Base-by-base conservation (phyloP, 2,888 invertebrate species). In the Hypercompe scribonia region DNA sequence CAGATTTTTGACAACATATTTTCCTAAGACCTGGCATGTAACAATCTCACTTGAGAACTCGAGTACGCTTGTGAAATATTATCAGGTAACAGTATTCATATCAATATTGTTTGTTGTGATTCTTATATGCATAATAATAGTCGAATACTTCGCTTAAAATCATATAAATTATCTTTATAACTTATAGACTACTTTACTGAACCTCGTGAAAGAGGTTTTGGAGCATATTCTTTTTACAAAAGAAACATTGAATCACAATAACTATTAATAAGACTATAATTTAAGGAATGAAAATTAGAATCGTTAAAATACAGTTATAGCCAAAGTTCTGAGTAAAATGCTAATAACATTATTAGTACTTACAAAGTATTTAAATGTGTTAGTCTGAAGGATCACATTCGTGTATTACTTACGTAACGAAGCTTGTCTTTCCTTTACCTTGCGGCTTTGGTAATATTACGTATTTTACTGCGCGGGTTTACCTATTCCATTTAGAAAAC, bases 401-500 rank as follows among this genome's bases (percentile, higher is more conserved):
- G 31, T 39, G 36, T 61, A 21, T 42, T 61, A 67, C 46, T 42
- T 68, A 36, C 24, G 31, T 68, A 54, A 72, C 28, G 39, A 72
- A 68, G 10, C 31, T 63, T 61, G 34, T 13, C 36, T 58, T 66
- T 31, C 11, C 24, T 64, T 72, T 58, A 33, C 64, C 28, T 63
- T 36, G 64, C 65, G 54, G 39, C 13, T 61, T 65, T 65, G 33
- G 42, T n/a, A 33, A 69, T 72, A 68, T 68, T 72, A 54, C 68
- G 39, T 39, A 54, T 69, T 65, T 65, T n/a, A 69, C 50, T 64
- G 50, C 21, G 36, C 7, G 18, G 68, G 28, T 46, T 69, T 34
- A 73, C 64, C 39, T 63, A 39, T 68, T 73, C 65, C 66, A 70
- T 66, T 73, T 61, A 34, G 46, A 70, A 46, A 73, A 42, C 34